Evolutionary conservation across 2,113 vertebrate species (phyloP).

Genomic region (Actinemys pallida): DNA sequence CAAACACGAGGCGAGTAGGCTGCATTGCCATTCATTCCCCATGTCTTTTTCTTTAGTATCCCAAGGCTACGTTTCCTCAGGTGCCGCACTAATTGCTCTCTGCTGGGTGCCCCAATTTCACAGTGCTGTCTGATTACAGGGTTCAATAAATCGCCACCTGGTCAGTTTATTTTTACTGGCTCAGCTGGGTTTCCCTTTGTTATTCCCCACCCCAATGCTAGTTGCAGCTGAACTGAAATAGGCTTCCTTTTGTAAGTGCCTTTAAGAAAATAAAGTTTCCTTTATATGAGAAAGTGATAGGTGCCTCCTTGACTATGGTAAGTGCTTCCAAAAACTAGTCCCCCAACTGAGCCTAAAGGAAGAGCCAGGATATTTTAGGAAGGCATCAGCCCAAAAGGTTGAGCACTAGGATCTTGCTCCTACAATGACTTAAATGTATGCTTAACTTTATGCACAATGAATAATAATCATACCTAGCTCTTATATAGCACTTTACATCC

Average conservation of each 20-base stretch:
- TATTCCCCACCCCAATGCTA: not conserved
- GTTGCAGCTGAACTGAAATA: not conserved
- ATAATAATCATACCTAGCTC: not conserved
- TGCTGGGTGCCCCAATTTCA: not conserved
- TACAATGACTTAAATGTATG: not conserved
- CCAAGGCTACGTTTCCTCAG: rapidly evolving
- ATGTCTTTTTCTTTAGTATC: not conserved
- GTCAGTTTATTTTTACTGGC: not conserved
- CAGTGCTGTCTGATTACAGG: not conserved
- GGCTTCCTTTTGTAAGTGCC: not conserved
- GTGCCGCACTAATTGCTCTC: rapidly evolving
- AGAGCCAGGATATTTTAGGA: not conserved
- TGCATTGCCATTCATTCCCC: not conserved
- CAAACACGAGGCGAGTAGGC: not conserved
- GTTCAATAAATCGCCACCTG: rapidly evolving
- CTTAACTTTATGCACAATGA: not conserved
- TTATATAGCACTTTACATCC: not conserved
- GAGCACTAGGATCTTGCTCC: not conserved
- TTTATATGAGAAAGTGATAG: not conserved
- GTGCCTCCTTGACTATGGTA: not conserved
- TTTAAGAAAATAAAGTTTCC: not conserved
- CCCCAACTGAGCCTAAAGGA: not conserved
- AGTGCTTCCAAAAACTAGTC: not conserved
- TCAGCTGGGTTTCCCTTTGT: not conserved
- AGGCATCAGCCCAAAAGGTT: not conserved